phyloP scores from a whole-genome alignment of 53 echinoderm and acorn worm genomes.

The Echinometra lucunter region DNA sequence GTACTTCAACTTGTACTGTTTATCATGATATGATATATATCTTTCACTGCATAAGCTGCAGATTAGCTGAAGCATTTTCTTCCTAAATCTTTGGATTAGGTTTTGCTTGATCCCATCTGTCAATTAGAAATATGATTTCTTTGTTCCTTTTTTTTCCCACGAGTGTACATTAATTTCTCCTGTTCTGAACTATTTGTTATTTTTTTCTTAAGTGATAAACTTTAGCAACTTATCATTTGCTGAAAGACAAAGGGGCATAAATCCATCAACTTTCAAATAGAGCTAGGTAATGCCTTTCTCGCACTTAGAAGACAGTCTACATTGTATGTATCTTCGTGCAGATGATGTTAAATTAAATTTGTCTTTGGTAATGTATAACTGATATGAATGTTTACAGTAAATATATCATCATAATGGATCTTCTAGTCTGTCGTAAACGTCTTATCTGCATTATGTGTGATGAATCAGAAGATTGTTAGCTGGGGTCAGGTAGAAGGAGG shows the following conservation, averaged over 20 bases:
- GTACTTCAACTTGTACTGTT: background rate
- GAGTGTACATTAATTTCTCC: background rate
- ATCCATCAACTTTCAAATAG: background rate
- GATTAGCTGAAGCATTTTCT: slow-evolving; percentile 15
- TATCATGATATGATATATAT: background rate
- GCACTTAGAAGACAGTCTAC: too few relatives aligned
- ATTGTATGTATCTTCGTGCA: too few relatives aligned
- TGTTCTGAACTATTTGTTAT: background rate
- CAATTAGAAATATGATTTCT: background rate
- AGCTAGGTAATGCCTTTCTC: too few relatives aligned
- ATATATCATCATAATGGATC: too few relatives aligned
- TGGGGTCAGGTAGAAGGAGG: slow-evolving; percentile 1
- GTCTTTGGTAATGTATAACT: too few relatives aligned
- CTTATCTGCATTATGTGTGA: background rate
- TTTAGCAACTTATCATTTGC: background rate
- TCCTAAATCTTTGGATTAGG: background rate
- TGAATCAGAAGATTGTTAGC: background rate
- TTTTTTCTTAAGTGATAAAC: background rate
- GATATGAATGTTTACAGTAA: too few relatives aligned
- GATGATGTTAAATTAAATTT: too few relatives aligned
- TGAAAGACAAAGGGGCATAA: background rate
- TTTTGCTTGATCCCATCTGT: slow-evolving; percentile 5
- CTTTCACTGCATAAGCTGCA: background rate
- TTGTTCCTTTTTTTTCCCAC: background rate
- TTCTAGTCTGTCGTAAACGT: too few relatives aligned